Base-by-base conservation (phyloP, 2,888 invertebrate species). In the Argynnis bischoffii region DNA sequence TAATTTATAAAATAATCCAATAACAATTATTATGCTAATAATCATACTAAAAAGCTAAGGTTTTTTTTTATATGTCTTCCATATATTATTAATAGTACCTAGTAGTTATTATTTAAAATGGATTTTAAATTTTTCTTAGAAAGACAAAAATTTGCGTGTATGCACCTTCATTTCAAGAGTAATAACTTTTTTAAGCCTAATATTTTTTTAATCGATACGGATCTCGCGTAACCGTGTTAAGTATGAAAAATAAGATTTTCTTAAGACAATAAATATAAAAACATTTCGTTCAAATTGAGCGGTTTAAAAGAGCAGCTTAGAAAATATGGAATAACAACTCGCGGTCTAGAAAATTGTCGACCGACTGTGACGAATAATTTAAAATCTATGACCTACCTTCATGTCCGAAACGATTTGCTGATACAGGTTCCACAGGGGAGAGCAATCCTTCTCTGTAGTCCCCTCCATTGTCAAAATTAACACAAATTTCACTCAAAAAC, bases 361-460 rank as follows among this genome's bases (percentile, higher is more conserved):
- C 75, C 69, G 66, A 73, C 69, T 73, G 75, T 66, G 72, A 75
- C 74, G 69, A 72, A 57, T 63, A 74, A 72, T 59, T 60, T 70
- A 73, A 69, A 73, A 76, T 67, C 55, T 64, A 66, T 76, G 77
- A 89, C 95, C 93, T 94, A 98, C 99, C 97, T 99, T 99, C 97
- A 99, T 97, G 88, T 99, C 99, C 82, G 96, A 96, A 80, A 99
- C 96, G 79, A 99, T 98, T 89, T 98, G 97, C 91, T 98, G 98
- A 88, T 99, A 99, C 78, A 99, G 94, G 84, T 97, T 97, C 89
- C 98, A 98, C 83, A 98, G 93, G 77, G 97, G 97, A 86, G 97
- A 96, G 87, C 96, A 96, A 93, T 98, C 98, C 89, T 96, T 95
- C 87, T 96, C 96, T 64, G 90, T 89, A 83, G 93, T 94, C 81